Evolutionary conservation across 2,113 vertebrate species (phyloP), one percentile per base, ranked within the genome.

Genomic region (Rhagologus leucostigma): DNA sequence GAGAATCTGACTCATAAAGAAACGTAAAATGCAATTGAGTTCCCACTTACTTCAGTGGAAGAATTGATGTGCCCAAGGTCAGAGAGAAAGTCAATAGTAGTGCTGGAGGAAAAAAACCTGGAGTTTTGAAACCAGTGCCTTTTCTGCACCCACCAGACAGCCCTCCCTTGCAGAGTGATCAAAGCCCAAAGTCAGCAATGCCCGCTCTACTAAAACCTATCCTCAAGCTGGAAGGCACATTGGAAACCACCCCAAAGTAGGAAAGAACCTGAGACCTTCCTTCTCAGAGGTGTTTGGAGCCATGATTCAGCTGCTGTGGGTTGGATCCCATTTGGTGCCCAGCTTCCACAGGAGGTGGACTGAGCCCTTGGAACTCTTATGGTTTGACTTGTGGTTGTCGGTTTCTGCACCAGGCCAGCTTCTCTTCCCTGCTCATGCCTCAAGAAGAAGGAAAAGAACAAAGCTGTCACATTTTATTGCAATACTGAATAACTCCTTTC

Each of bases 1-100:
- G 59, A 82, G 96, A 96, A 95, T 96, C 93, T 96, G 85, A 95
- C 83, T 95, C 93, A 96, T 96, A 93, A 97, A 94, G 92, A 96
- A 93, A 87, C 37, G 68, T 95, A 90, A 97, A 94, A 88, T 86
- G 92, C 93, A 94, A 84, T 96, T 93, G 95, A 96, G 88, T 90
- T 96, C 88, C 85, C 88, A 92, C 90, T 96, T 93, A 86, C 90
- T 96, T 96, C 93, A 78, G 85, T 71, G 75, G 71, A 90, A 88
- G 93, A 96, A 96, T 74, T 93, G 93, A 91, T 86, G 85, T 67
- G 56, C 79, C 85, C 96, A 95, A 97, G 93, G 95, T 95, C 96
- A 90, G 68, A 84, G 64, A 89, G 88, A 96, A 96, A 88, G 90
- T 94, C 95, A 93, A 93, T 74, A 78, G 82, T 15, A 80, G 68